Evolutionary conservation across 2,797 vertebrate genomes (phyloP), one percentile per base, ranked within the genome.

Genomic region (Coccyzus lansbergi): DNA sequence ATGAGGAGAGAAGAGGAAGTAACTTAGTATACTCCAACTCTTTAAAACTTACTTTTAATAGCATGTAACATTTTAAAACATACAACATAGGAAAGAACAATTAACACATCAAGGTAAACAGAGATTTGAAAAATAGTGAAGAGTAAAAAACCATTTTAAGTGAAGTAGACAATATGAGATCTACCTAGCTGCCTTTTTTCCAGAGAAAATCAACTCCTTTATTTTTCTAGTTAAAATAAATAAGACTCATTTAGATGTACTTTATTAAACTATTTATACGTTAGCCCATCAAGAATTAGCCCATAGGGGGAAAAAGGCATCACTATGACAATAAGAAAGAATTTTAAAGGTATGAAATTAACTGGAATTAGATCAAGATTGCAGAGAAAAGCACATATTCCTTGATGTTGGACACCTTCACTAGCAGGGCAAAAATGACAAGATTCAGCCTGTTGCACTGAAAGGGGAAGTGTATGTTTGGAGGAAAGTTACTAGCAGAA

Each of bases 401-500:
- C 38, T 75, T 4, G 0, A 4, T 42, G 12, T 68, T 67, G 52
- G 13, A 85, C 1, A 16, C 40, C 68, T 77, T 77, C 20, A 49
- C 29, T 62, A 46, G 6, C 18, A 34, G 29, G 9, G 56, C n/a
- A 76, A 63, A 85, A 83, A 33, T 3, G 42, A 8, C 7, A 89
- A 85, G 49, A 78, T 48, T 81, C 26, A 59, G 42, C 70, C 20
- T 78, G 34, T 63, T 89, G 58, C 6, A 0, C 6, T 81, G 42
- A 40, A 92, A 86, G 15, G 55, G 31, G 40, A 86, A 87, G 17
- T 53, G 17, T 63, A n/a, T 19, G 28, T 76, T 84, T 67, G 87
- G 18, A 88, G 69, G 58, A 62, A 83, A 81, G 87, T 48, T 81
- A 95, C 65, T 69, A 90, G 69, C 76, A 91, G 76, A 92, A 68